phyloP scores from a whole-genome alignment of 2,888 invertebrate genomes.

The Unio pictorum region DNA sequence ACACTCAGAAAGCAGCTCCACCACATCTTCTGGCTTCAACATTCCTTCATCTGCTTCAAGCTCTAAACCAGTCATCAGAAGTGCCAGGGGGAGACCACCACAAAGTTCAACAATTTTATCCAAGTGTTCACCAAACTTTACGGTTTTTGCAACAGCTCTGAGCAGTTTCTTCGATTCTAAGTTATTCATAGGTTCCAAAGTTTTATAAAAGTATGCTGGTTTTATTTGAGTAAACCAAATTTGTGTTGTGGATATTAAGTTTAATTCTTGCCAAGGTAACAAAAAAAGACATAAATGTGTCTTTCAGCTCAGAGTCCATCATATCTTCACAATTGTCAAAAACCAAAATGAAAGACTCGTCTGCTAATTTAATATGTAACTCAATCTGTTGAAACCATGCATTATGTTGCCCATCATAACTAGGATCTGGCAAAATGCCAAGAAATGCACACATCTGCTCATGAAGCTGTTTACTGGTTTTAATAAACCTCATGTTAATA shows the following conservation, averaged over 20 bases:
- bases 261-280: constrained; percentile 2
- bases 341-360: constrained; percentile 9
- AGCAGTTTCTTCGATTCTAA: constrained; percentile 15
- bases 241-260: constrained; percentile 11
- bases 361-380: constrained; percentile 2
- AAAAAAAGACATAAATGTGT: constrained; percentile 7
- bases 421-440: too few relatives aligned
- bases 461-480: too few relatives aligned
- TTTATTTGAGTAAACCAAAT: too few relatives aligned
- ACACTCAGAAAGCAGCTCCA: constrained; percentile 14
- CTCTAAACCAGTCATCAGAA: constrained; percentile 23
- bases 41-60: constrained; percentile 16
- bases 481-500: too few relatives aligned
- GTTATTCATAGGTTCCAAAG: constrained; percentile 4
- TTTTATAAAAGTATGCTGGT: not conserved
- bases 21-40: constrained; percentile 22
- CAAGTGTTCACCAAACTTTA: constrained; percentile 14
- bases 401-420: too few relatives aligned
- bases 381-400: too few relatives aligned
- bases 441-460: too few relatives aligned
- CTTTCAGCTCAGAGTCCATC: constrained; percentile 6
- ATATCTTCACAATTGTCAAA: constrained; percentile 33
- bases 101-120: constrained; percentile 20
- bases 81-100: constrained; percentile 25
- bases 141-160: constrained; percentile 8